Base-by-base conservation (phyloP, 2,888 invertebrate species). In the Volucella inflata region DNA sequence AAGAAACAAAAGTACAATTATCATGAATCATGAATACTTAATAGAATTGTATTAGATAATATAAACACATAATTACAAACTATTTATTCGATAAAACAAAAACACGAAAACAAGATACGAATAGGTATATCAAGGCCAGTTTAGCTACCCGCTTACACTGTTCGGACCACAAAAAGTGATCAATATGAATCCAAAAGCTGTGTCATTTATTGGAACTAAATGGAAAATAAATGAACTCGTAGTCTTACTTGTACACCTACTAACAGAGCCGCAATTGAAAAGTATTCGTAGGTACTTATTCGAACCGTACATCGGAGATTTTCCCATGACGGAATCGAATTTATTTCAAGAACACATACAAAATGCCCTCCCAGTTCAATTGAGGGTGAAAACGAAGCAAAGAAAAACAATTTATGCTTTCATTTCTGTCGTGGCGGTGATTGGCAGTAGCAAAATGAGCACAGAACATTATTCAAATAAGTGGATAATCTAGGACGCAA, bases 401-500 rank as follows among this genome's bases (percentile, higher is more conserved):
- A 62, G 17, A 50, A 44, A 44, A 51, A 76, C 30, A 40, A 16
- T 60, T 17, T 14, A 14, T 68, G 36, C 44, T 64, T 51, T 42
- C 46, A 59, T 30, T 30, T 30, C 30, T 30, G 30, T 30, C 6
- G 30, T 30, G 30, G 30, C 30, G 30, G 76, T 76, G 59, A 81
- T 76, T 81, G 76, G 76, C 70, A 76, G 36, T 14, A 62, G 64
- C 76, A 76, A 17, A 82, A 71, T 65, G 81, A 65, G 46, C 53
- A 77, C 77, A 60, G 42, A 77, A 55, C 50, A 60, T 60, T 72
- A 77, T 77, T 77, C 55, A 77, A 65, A 77, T 71, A 53, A 67
- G 53, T 77, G 65, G 79, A 72, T 71, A 60, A 77, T 82, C 71
- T 81, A 59, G 81, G 81, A 81, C 81, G 46, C 50, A 72, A 48